phyloP scores from a whole-genome alignment of 2,888 invertebrate genomes.

The Himalopsyche japonica region DNA sequence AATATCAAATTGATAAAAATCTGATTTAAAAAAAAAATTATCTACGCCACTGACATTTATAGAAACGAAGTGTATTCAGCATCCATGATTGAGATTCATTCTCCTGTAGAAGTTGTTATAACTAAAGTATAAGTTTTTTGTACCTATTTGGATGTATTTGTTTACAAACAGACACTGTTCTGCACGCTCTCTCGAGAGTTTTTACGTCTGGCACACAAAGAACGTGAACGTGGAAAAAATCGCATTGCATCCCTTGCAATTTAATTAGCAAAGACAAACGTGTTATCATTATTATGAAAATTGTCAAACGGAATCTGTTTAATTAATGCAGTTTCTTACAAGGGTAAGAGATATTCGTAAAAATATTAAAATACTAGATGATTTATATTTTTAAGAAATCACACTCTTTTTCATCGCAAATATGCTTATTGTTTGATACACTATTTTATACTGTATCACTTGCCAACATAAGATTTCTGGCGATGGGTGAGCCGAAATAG shows the following conservation, averaged over 20 bases:
- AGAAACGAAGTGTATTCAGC: neutral
- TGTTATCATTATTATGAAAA: slow-evolving; percentile 29
- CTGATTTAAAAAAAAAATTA: neutral
- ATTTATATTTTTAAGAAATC: too few relatives aligned
- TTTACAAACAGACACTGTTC: neutral
- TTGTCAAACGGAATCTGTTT: slow-evolving; percentile 4
- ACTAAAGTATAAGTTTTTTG: neutral
- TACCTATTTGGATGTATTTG: neutral
- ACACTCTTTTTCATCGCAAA: too few relatives aligned
- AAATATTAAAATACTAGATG: too few relatives aligned
- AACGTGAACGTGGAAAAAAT: slow-evolving; percentile 7
- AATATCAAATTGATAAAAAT: too few relatives aligned
- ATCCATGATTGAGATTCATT: neutral
- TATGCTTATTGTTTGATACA: too few relatives aligned
- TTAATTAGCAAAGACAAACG: slow-evolving; percentile 35
- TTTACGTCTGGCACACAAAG: neutral
- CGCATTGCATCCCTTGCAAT: slow-evolving; percentile 28
- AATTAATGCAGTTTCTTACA: neutral
- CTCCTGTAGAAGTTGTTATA: neutral
- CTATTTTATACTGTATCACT: too few relatives aligned
- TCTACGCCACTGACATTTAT: neutral
- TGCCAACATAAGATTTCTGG: too few relatives aligned
- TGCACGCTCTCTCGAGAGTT: neutral
- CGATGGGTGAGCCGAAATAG: too few relatives aligned
- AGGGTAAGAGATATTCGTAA: too few relatives aligned